These are phyloP conservation scores for Trilocha varians DNA, from an alignment of 2,888 invertebrate genomes.

Conservation along the genomic window DNA sequence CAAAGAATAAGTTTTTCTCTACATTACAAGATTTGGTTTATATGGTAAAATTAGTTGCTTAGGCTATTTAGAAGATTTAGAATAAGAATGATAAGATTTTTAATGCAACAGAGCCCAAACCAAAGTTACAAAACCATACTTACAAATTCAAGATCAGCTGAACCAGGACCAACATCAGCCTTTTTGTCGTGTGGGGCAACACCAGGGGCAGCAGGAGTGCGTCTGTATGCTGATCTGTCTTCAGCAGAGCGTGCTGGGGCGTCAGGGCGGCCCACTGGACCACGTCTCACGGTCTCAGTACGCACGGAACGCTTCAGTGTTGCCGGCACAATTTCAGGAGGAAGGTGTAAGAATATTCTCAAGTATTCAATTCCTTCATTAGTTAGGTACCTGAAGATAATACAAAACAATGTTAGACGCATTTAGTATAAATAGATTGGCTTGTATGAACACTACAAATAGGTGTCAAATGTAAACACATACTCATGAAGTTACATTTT, in stretches of 20 bases:
- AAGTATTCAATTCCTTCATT: conserved; percentile 99
- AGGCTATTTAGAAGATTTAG: no score
- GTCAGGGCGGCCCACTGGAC: conserved; percentile 78
- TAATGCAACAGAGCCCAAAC: no score
- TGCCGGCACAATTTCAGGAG: conserved; percentile 98
- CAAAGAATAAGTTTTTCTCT: no score
- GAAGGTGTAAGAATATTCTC: conserved; percentile 94
- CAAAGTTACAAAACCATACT: no score
- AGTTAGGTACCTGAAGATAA: conserved; percentile 84
- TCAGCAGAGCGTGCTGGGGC: conserved; percentile 84
- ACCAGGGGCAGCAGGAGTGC: conserved; percentile 76
- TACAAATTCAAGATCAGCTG: conserved; percentile 91
- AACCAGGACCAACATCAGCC: conserved; percentile 96
- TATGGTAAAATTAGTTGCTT: no score
- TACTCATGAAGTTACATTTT: no score
- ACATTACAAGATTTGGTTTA: no score
- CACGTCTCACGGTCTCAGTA: conserved; percentile 87
- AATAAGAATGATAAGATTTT: no score
- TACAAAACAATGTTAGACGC: background rate
- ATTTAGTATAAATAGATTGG: background rate
- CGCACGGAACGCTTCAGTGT: conserved; percentile 94
- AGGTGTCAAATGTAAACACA: no score
- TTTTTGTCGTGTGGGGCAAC: conserved; percentile 89
- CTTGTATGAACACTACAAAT: no score
- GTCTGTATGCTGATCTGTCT: conserved; percentile 88